Conservation (phyloP, 2,797 vertebrate species). For the Mallotus villosus region DNA sequence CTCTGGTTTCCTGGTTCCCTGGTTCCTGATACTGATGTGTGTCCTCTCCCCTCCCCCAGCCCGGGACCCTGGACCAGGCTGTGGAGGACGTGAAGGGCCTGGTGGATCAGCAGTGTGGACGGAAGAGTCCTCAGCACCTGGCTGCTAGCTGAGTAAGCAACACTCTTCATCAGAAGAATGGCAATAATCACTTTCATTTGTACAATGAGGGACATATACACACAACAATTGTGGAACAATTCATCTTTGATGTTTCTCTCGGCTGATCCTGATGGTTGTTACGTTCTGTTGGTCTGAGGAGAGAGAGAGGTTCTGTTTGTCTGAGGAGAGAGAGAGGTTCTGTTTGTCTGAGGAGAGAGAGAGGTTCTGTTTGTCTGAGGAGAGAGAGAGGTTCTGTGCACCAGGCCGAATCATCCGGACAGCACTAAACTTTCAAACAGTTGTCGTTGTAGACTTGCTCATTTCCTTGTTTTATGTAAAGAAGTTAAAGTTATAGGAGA, state of each 20-base stretch:
- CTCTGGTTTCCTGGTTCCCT: too few species aligned
- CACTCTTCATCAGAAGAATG: neutral
- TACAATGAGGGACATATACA: too few species aligned
- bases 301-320: neutral
- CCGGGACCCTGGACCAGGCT: constrained; percentile 79
- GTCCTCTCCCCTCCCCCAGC: constrained; percentile 64
- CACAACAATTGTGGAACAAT: too few species aligned
- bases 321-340: neutral
- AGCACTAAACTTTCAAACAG: neutral
- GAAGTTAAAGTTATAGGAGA: constrained; percentile 34
- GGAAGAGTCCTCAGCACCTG: constrained; percentile 74
- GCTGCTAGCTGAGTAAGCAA: constrained; percentile 81
- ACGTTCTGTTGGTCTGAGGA: too few species aligned
- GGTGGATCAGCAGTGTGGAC: constrained; percentile 64
- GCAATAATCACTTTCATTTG: too few species aligned
- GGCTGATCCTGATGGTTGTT: too few species aligned
- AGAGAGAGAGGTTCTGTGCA: neutral
- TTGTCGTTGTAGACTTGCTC: neutral
- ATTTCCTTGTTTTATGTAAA: constrained; percentile 13
- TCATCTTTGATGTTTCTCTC: too few species aligned
- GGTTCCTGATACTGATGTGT: neutral
- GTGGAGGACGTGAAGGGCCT: constrained; percentile 73
- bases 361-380: neutral
- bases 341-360: neutral
- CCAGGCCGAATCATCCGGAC: neutral